Evolutionary conservation across 2,113 vertebrate genomes (phyloP).

Genomic region (Sigmodon hispidus): DNA sequence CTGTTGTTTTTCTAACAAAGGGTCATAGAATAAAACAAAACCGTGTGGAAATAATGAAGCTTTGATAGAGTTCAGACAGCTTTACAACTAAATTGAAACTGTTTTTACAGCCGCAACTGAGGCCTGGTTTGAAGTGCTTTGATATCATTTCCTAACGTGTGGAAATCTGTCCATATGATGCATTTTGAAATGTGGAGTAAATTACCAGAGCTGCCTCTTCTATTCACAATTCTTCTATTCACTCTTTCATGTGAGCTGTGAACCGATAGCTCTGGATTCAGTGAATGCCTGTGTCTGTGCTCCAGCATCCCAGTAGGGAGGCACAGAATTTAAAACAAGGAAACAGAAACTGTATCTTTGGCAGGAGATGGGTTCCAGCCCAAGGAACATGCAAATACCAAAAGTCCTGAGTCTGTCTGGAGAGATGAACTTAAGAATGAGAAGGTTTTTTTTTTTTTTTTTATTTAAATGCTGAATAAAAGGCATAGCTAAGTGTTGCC

Average conservation of each 20-base stretch:
- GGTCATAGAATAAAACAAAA: neutral
- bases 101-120: constrained; percentile 65
- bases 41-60: constrained; percentile 53
- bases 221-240: constrained; percentile 79
- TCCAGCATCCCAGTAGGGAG: constrained; percentile 82
- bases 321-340: constrained; percentile 77
- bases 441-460: too few species aligned
- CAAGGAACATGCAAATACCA: constrained; percentile 17
- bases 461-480: neutral
- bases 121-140: constrained; percentile 72
- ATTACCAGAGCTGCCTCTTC: constrained; percentile 70
- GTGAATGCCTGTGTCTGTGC: constrained; percentile 84
- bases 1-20: constrained; percentile 57
- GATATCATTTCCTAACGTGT: constrained; percentile 62
- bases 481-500: neutral
- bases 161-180: constrained; percentile 72
- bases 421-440: neutral
- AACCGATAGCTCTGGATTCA: constrained; percentile 86
- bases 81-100: constrained; percentile 68
- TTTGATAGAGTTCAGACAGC: constrained; percentile 39
- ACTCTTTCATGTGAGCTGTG: constrained; percentile 84
- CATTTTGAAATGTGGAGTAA: constrained; percentile 74
- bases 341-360: constrained; percentile 53
- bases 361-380: constrained; percentile 52
- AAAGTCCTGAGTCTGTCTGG: neutral